These are phyloP conservation scores for Lycocerus yunnanus DNA, from an alignment of 2,888 invertebrate genomes.

Conservation along the genomic window DNA sequence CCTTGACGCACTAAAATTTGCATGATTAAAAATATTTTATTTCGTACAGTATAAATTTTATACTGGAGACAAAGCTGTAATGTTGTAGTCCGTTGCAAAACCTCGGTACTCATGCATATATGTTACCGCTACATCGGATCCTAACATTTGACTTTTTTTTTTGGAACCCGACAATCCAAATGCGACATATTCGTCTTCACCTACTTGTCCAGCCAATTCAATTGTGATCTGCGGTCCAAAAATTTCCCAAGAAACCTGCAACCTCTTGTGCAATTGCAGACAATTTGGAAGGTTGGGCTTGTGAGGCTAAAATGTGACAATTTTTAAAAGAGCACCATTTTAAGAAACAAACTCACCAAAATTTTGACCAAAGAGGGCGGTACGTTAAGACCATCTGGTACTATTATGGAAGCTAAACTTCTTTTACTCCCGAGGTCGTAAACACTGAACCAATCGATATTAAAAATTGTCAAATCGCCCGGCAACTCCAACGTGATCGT, in stretches of 20 bases:
- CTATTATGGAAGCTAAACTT: constrained; percentile 74
- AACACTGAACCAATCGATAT: constrained; percentile 83
- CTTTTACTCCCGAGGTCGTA: constrained; percentile 72
- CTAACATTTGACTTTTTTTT: constrained; percentile 76
- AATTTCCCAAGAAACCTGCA: constrained; percentile 88
- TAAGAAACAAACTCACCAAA: constrained; percentile 49
- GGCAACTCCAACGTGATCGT: constrained; percentile 77
- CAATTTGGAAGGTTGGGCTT: constrained; percentile 79
- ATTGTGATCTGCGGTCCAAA: constrained; percentile 88
- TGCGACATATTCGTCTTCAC: constrained; percentile 81
- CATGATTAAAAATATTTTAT: background rate
- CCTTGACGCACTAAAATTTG: constrained; percentile 74
- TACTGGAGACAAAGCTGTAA: constrained; percentile 81
- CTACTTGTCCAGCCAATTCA: constrained; percentile 78
- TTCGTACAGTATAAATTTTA: constrained; percentile 26
- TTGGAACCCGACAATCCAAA: constrained; percentile 84
- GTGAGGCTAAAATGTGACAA: constrained; percentile 54
- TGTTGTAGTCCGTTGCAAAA: constrained; percentile 80
- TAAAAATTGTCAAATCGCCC: constrained; percentile 80
- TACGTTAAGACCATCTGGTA: constrained; percentile 82
- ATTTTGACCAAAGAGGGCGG: constrained; percentile 81
- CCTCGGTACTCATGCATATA: constrained; percentile 75
- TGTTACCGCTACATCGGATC: constrained; percentile 81
- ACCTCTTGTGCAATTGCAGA: constrained; percentile 80
- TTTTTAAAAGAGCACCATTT: no score